These are phyloP conservation scores for Euproctis similis DNA, from an alignment of 2,888 invertebrate genomes.

Conservation along the genomic window DNA sequence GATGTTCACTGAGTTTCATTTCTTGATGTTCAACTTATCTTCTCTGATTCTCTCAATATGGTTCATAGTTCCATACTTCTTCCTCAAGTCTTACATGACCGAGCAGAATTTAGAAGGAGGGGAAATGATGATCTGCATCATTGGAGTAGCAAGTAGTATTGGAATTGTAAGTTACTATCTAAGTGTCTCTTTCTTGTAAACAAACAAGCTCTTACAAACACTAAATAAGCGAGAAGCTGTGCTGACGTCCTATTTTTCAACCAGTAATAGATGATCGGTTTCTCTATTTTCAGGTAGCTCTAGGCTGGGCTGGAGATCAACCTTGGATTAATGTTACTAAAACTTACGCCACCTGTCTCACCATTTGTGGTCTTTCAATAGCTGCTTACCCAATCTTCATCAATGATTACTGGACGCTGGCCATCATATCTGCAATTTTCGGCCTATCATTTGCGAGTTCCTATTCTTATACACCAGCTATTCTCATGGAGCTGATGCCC, in stretches of 20 bases:
- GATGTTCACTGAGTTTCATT: slow-evolving; percentile 86
- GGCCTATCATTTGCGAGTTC: slow-evolving; percentile 94
- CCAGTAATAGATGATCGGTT: too few relatives aligned
- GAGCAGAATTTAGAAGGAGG: slow-evolving; percentile 80
- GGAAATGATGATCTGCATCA: slow-evolving; percentile 87
- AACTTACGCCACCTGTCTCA: slow-evolving; percentile 86
- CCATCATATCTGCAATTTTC: slow-evolving; percentile 79
- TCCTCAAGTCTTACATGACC: slow-evolving; percentile 79
- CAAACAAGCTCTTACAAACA: too few relatives aligned
- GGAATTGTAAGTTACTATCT: slow-evolving; percentile 91
- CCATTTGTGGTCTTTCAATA: slow-evolving; percentile 79
- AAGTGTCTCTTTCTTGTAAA: too few relatives aligned
- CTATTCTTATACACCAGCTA: slow-evolving; percentile 92
- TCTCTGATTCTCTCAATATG: slow-evolving; percentile 92
- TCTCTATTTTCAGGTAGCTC: slow-evolving; percentile 73
- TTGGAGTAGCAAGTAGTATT: slow-evolving; percentile 91
- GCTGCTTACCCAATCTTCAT: slow-evolving; percentile 76
- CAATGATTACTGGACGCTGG: slow-evolving; percentile 62
- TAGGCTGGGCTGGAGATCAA: slow-evolving; percentile 93
- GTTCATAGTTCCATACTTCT: slow-evolving; percentile 96
- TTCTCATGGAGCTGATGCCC: slow-evolving; percentile 91
- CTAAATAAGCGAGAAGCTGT: too few relatives aligned
- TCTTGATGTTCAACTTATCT: slow-evolving; percentile 87
- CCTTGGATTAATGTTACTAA: slow-evolving; percentile 89
- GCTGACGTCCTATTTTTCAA: too few relatives aligned